Evolutionary conservation across 2,797 vertebrate genomes (phyloP).

Genomic region (Bovichtus variegatus): DNA sequence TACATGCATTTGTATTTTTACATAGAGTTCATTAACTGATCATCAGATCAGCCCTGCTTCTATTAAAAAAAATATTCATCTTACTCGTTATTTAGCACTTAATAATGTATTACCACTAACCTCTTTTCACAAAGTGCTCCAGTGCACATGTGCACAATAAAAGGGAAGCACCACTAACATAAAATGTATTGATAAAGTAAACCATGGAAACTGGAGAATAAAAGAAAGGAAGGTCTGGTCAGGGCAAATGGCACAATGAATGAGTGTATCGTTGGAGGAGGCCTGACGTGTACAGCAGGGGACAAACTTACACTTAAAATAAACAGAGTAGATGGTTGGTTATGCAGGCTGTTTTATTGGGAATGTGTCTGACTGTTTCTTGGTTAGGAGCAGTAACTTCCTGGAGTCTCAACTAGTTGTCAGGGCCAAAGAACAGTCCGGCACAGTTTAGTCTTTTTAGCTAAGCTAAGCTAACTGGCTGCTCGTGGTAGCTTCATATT

Average conservation of each 20-base stretch:
- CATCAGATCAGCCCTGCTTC: constrained; percentile 13
- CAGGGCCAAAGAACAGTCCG: neutral
- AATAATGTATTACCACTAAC: constrained; percentile 31
- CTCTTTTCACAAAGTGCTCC: constrained; percentile 27
- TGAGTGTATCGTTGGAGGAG: constrained; percentile 2
- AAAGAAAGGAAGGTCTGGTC: constrained; percentile 16
- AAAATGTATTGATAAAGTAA: constrained; percentile 10
- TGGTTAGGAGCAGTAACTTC: neutral
- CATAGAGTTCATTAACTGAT: constrained; percentile 26
- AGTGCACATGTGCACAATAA: constrained; percentile 10
- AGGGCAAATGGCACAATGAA: neutral
- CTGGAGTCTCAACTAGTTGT: neutral
- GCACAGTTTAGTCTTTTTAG: constrained; percentile 7
- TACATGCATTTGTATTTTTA: constrained; percentile 43
- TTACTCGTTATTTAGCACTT: constrained; percentile 5
- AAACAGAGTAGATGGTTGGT: constrained; percentile 7
- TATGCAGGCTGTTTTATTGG: neutral
- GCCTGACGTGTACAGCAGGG: constrained; percentile 53
- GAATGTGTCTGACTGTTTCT: neutral
- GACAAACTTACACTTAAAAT: constrained; percentile 38
- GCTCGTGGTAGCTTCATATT: neutral
- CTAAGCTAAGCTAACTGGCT: neutral
- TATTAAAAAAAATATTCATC: constrained; percentile 5
- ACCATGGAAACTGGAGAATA: constrained; percentile 15
- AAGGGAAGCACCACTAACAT: constrained; percentile 56